Evolutionary conservation across 2,888 invertebrate species (phyloP).

Genomic region (Tryphoninae sp.): DNA sequence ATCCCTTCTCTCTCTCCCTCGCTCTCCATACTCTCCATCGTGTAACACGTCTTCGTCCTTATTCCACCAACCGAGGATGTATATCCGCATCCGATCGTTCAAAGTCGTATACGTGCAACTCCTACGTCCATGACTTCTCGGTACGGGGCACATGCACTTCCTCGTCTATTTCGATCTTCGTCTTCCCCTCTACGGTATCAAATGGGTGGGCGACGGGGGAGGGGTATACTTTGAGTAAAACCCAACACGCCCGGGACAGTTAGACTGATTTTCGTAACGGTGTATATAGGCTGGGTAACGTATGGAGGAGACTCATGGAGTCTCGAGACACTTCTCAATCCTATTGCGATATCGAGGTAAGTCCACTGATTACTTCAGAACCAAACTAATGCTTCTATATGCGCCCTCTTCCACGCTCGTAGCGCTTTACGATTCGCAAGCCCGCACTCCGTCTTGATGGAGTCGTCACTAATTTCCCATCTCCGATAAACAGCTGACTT

Average conservation of each 20-base stretch:
- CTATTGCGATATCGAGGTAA: slow-evolving; percentile 40
- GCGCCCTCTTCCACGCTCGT: not conserved
- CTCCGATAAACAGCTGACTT: slow-evolving; percentile 38
- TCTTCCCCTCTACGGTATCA: not conserved
- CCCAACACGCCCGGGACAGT: slow-evolving; percentile 38
- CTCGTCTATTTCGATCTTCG: slow-evolving; percentile 30
- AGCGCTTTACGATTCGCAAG: slow-evolving; percentile 5
- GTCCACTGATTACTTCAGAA: slow-evolving; percentile 44
- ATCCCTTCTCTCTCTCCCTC: slow-evolving; percentile 7
- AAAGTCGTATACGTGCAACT: slow-evolving; percentile 49
- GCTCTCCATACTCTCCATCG: slow-evolving; percentile 32
- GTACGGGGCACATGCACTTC: slow-evolving; percentile 31
- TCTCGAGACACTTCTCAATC: slow-evolving; percentile 46
- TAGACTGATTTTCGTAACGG: slow-evolving; percentile 37
- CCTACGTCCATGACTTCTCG: slow-evolving; percentile 41
- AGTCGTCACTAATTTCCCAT: slow-evolving; percentile 54
- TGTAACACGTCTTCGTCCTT: slow-evolving; percentile 42
- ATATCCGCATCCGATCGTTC: slow-evolving; percentile 45
- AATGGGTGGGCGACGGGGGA: not conserved
- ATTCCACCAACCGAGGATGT: slow-evolving; percentile 10
- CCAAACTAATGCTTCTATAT: slow-evolving; percentile 16
- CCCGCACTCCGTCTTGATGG: slow-evolving; percentile 33
- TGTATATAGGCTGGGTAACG: slow-evolving; percentile 28
- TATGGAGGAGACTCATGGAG: slow-evolving; percentile 25
- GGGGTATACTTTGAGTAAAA: slow-evolving; percentile 6